Base-by-base conservation (phyloP, 2,888 invertebrate species). In the Noctua comes region DNA sequence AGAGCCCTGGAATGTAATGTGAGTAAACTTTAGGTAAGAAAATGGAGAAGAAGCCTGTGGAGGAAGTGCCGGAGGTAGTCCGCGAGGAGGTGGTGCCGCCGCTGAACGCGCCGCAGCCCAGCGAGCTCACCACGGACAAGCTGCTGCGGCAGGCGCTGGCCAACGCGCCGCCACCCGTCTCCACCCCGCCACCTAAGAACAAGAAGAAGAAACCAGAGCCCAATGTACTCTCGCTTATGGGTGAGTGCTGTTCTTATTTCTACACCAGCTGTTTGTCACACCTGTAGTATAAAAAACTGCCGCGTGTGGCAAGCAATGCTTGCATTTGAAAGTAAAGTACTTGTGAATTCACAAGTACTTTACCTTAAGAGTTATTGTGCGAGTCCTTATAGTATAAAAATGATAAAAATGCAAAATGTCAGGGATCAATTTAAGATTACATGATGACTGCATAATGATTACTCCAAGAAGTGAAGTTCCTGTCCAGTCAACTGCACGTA, bases 191-290 rank as follows among this genome's bases (percentile, higher is more conserved):
- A 3, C 89, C 89, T 70, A 96, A 95, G 91, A 93, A 89, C 88
- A 96, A 96, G 92, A 96, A 96, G 92, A 96, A 96, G 93, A 96
- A 96, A 77, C 69, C 91, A 0, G 96, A 96, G 83, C 95, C 93
- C 24, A 96, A 95, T 87, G 93, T 96, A 6, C 92, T 96, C 11
- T 89, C 96, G 13, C 93, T 96, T 43, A 96, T 97, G 93, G 96
- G 96, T 96, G 80, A 93, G 93, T 91, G 10, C 36, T 36, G 31
- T 68, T 16, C 36, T 64, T 64, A 21, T 21, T 27, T 21, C 48
- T 21, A 24, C 31, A 27, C 24, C 24, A 43, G 62, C 31, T 46
- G 31, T 62, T 72, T 31, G 21, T 24, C 27, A 24, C 16, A 62
- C 10, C 13, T n/a, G 24, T 11, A 18, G 6, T 7, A 40, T n/a